Base-by-base conservation (phyloP, 2,797 vertebrate species). In the Zalophus californianus region DNA sequence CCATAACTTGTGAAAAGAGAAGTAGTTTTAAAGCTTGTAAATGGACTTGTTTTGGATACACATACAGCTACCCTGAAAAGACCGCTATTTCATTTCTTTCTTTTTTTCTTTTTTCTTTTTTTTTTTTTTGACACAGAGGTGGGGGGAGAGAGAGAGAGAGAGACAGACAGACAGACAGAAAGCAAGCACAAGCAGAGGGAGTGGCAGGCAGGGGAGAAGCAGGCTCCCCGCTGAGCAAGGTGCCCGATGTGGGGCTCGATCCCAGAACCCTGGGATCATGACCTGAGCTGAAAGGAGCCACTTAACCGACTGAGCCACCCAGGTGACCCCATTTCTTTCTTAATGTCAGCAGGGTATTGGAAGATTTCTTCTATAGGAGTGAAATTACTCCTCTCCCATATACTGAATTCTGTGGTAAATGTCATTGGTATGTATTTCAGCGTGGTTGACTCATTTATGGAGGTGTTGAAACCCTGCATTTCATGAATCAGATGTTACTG, bases 1-100 rank as follows among this genome's bases (percentile, higher is more conserved):
- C 97, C 90, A 72, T 95, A 95, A 96, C 94, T 97, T 94, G 96
- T 86, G 96, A 96, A 93, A 73, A 88, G 10, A 58, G 90, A 96
- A 97, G 91, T 95, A 96, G 50, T 7, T 83, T 97, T 79, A 94
- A 82, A 96, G 79, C 44, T 29, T 97, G 92, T 80, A 95, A 97
- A 96, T 84, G 4, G 86, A 96, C 29, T 93, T 73, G 56, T 79
- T 98, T 97, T 94, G 60, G 90, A 95, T 85, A 77, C 11, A 58
- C 4, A 4, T 25, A 50, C 73, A 58, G 92, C 54, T 97, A 41
- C 2, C 44, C 58, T 79, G 66, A 96, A 97, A 96, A 89, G 52
- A 6, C 0, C 70, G 86, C 60, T 90, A 5, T 95, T 91, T 96
- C 87, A 66, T 93, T 72, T 27, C 1, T 32, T 86, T 44, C 44